phyloP scores from a whole-genome alignment of 2,113 vertebrate species.

The Grantiella picta region DNA sequence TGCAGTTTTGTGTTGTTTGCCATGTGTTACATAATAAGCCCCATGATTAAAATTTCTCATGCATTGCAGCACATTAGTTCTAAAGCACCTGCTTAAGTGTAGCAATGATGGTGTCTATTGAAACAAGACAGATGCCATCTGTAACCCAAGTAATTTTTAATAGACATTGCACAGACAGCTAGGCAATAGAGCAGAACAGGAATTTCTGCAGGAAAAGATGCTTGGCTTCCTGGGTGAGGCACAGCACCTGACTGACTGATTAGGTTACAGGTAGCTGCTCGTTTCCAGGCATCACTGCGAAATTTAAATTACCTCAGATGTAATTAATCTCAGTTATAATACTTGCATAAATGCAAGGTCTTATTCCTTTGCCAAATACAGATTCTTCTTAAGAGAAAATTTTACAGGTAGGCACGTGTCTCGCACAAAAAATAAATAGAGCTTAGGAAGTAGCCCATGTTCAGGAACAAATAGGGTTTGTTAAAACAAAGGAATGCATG shows the following conservation, averaged over 20 bases:
- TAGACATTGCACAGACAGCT: not conserved
- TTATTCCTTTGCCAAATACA: not conserved
- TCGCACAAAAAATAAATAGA: fast-evolving
- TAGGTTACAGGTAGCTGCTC: not conserved
- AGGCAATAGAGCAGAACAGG: not conserved
- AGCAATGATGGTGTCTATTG: not conserved
- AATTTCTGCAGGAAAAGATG: not conserved
- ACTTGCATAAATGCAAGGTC: not conserved
- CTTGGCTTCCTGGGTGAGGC: not conserved
- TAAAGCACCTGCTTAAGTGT: not conserved
- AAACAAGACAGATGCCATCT: not conserved
- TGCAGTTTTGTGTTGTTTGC: not conserved
- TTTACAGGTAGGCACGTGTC: not conserved
- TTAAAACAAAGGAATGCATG: not conserved
- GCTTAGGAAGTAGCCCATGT: not conserved
- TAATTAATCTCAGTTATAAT: not conserved
- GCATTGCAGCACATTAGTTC: not conserved
- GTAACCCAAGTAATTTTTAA: not conserved
- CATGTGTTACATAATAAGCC: not conserved
- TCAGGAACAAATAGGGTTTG: not conserved
- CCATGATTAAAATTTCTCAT: not conserved
- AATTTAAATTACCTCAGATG: not conserved
- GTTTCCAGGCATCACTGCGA: not conserved
- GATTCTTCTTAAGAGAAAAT: not conserved
- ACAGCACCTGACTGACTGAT: not conserved